Evolutionary conservation across 2,888 invertebrate species (phyloP).

Genomic region (Athalia cordata): DNA sequence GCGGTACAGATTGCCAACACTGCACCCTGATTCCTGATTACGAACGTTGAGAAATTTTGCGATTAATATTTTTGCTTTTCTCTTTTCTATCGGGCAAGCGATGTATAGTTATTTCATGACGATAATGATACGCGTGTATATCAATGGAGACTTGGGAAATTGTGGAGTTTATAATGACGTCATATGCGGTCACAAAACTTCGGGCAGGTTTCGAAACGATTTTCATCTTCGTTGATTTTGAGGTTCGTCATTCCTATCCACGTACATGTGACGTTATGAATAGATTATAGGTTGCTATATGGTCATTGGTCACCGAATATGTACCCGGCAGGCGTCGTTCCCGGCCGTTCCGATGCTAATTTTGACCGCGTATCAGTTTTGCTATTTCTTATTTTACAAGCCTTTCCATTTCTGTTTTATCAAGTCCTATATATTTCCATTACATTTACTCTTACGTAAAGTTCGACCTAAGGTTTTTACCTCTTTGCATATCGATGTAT

Average conservation of each 20-base stretch:
- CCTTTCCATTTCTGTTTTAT: neutral
- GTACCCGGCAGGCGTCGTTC: neutral
- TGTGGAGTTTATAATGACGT: too few relatives aligned
- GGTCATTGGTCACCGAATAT: neutral
- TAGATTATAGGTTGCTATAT: neutral
- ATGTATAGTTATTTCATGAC: too few relatives aligned
- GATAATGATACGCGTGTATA: too few relatives aligned
- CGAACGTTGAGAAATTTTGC: too few relatives aligned
- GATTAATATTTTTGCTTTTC: too few relatives aligned
- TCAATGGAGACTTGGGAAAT: too few relatives aligned
- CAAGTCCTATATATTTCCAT: neutral
- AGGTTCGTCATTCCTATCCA: neutral
- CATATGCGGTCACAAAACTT: neutral
- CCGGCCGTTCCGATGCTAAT: constrained; percentile 8
- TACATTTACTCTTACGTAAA: too few relatives aligned
- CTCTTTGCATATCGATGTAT: too few relatives aligned
- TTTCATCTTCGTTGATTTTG: neutral
- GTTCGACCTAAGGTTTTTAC: too few relatives aligned
- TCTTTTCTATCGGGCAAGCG: too few relatives aligned
- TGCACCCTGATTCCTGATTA: too few relatives aligned
- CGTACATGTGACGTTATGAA: constrained; percentile 11
- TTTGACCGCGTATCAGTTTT: constrained; percentile 12
- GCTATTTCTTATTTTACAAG: neutral
- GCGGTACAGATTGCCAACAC: too few relatives aligned
- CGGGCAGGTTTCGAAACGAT: constrained; percentile 1